phyloP scores from a whole-genome alignment of 1,140 invertebrate genomes.

The Papilio helenus region DNA sequence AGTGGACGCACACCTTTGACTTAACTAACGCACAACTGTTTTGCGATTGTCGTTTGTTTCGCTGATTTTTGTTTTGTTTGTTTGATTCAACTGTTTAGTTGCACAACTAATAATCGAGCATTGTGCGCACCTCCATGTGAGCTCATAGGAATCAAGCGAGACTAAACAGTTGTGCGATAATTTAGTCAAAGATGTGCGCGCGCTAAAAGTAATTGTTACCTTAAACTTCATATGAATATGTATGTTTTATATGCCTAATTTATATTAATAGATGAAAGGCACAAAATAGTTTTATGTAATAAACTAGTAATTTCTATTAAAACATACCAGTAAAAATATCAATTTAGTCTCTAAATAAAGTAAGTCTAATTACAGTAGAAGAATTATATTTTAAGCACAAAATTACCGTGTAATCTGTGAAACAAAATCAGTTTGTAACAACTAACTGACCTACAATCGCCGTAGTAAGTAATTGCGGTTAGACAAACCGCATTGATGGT shows the following conservation, averaged over 20 bases:
- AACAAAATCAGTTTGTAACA: conserved; percentile 2
- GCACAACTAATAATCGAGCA: too few species aligned
- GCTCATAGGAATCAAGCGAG: too few species aligned
- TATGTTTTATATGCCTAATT: background rate
- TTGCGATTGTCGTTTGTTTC: too few species aligned
- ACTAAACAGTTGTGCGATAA: too few species aligned
- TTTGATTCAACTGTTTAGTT: too few species aligned
- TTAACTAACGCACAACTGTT: too few species aligned
- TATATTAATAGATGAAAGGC: background rate
- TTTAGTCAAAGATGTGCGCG: too few species aligned
- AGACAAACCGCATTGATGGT: background rate
- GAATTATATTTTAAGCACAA: background rate
- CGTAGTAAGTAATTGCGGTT: conserved; percentile 4
- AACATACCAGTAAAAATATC: background rate
- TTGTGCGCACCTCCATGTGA: too few species aligned
- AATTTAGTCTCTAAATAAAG: background rate
- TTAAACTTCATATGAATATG: background rate
- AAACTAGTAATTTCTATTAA: too few species aligned
- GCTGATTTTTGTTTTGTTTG: too few species aligned
- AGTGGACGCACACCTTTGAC: too few species aligned
- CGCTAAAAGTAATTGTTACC: background rate
- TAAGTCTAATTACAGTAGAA: background rate
- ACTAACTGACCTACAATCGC: background rate
- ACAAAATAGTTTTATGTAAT: background rate
- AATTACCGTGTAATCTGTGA: background rate